A percentile compares a stretch with the other conserved stretches of the same genome.
Conservation (phyloP, 2,888 invertebrate genomes). For the Calephelis perditalis region DNA sequence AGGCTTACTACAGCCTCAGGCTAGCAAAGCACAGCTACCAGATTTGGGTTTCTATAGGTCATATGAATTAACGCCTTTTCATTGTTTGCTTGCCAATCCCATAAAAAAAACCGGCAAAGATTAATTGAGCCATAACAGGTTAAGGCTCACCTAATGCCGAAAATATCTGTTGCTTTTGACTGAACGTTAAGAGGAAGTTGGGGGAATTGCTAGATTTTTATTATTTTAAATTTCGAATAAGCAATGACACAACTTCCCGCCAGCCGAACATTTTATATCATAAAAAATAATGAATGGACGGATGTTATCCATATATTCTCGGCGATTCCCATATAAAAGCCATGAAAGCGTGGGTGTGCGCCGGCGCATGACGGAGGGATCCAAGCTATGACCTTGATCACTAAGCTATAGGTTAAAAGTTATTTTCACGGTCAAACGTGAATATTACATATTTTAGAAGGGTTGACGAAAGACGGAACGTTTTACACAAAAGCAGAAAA, state of each 20-base stretch:
- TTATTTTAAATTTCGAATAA: neutral
- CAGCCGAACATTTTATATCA: neutral
- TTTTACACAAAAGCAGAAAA: too few species aligned
- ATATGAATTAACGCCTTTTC: too few species aligned
- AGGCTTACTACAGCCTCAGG: too few species aligned
- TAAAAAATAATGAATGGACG: constrained; percentile 5
- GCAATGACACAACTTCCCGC: neutral
- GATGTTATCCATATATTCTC: constrained; percentile 9
- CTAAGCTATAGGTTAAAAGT: constrained; percentile 5
- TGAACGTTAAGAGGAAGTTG: too few species aligned
- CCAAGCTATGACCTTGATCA: constrained; percentile 23
- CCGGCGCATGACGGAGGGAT: constrained; percentile 27
- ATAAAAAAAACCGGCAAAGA: too few species aligned
- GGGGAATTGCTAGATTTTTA: too few species aligned
- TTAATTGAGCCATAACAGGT: too few species aligned
- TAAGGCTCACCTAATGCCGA: too few species aligned
- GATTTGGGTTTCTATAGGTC: too few species aligned
- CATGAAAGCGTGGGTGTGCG: constrained; percentile 25
- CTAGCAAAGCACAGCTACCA: too few species aligned
- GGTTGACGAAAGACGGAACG: neutral
- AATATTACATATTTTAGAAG: neutral
- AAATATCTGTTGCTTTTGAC: too few species aligned
- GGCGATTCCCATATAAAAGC: constrained; percentile 7
- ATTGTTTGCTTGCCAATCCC: too few species aligned
- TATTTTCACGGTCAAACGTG: neutral